Evolutionary conservation across 2,797 vertebrate species (phyloP).

Genomic region (Hippopotamyrus pictus): DNA sequence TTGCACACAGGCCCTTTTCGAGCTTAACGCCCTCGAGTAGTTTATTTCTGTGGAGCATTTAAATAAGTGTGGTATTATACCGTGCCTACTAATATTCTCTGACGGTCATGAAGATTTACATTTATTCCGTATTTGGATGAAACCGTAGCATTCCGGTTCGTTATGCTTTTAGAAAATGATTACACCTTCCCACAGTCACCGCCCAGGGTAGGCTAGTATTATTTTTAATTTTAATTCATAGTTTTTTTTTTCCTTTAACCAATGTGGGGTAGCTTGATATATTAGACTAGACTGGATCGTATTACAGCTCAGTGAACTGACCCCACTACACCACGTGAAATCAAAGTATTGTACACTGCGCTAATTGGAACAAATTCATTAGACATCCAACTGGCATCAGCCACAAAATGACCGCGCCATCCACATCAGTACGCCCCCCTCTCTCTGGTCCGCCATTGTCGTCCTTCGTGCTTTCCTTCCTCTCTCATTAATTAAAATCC

Average conservation of each 20-base stretch:
- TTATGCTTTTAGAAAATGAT: neutral
- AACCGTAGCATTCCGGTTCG: neutral
- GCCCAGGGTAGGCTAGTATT: neutral
- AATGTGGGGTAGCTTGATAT: neutral
- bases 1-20: neutral
- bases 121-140: neutral
- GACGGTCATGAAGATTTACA: neutral
- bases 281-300: neutral
- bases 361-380: constrained; percentile 39
- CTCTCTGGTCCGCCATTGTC: neutral
- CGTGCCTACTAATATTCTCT: neutral
- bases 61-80: neutral
- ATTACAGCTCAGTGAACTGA: neutral
- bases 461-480: constrained; percentile 19
- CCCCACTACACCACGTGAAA: neutral
- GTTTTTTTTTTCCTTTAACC: neutral
- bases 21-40: neutral
- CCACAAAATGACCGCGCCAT: neutral
- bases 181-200: neutral
- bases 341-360: neutral
- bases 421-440: neutral
- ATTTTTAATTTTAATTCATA: constrained; percentile 1
- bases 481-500: constrained; percentile 19
- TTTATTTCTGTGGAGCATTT: neutral
- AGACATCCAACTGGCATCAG: constrained; percentile 49